Percentiles rank a stretch among this genome's conserved stretches.
Evolutionary conservation across 2,888 invertebrate species (phyloP).

Genomic region (Heliconius erato): DNA sequence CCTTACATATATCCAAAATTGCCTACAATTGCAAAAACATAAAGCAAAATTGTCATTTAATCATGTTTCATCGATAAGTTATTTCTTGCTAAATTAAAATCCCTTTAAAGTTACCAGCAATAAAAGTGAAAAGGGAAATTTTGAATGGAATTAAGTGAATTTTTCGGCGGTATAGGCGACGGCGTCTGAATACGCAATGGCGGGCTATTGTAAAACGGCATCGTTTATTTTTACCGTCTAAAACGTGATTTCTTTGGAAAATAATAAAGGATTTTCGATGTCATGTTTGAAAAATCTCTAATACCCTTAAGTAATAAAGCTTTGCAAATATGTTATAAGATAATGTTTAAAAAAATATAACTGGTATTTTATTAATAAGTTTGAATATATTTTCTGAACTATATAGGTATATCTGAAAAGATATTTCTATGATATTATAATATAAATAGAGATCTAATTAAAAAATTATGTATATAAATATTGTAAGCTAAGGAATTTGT

Average conservation of each 20-base stretch:
- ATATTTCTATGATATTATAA: too few relatives aligned
- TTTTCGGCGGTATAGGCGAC: slow-evolving; percentile 60
- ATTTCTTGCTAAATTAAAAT: slow-evolving; percentile 35
- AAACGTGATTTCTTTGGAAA: slow-evolving; percentile 47
- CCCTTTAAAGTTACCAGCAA: slow-evolving; percentile 32
- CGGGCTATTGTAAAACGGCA: slow-evolving; percentile 46
- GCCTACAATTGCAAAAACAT: not conserved
- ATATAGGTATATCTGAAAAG: too few relatives aligned
- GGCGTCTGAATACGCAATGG: slow-evolving; percentile 47
- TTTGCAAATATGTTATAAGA: not conserved
- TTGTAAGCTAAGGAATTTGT: too few relatives aligned
- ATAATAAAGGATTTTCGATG: slow-evolving; percentile 41
- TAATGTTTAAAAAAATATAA: not conserved
- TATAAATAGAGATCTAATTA: too few relatives aligned
- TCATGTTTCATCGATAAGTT: slow-evolving; percentile 31
- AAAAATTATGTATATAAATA: too few relatives aligned
- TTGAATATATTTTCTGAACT: too few relatives aligned
- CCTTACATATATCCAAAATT: too few relatives aligned
- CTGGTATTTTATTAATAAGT: not conserved
- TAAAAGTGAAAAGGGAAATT: slow-evolving; percentile 54
- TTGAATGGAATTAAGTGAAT: slow-evolving; percentile 61
- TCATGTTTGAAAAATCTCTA: slow-evolving; percentile 33
- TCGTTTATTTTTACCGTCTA: slow-evolving; percentile 51
- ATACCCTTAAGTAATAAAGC: slow-evolving; percentile 13
- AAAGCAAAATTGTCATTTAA: not conserved